Evolutionary conservation across 2,888 invertebrate genomes (phyloP), one percentile per base, ranked within the genome.

Genomic region (Brachypterus glaber): DNA sequence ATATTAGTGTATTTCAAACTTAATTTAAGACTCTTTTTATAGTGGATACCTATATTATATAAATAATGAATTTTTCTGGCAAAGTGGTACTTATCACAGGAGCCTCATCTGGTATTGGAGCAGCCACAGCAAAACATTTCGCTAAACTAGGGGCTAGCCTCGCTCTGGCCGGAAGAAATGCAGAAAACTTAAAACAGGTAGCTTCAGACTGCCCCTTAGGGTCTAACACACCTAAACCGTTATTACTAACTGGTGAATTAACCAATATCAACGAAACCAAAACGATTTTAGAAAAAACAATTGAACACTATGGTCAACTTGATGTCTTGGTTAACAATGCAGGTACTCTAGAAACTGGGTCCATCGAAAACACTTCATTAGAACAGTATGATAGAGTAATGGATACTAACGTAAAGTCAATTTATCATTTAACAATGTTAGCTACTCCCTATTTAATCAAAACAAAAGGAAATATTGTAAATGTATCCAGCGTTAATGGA

Each of bases 401-500:
- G 78, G 85, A 88, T 54, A 77, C 84, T 2, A 97, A 97, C 63
- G 82, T 92, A 0, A 77, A 91, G 42, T 76, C 85, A 1, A 71
- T 87, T 12, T 86, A 85, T 58, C 77, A 86, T 42, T 62, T 95
- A 45, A 92, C 89, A 0, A 86, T 83, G 79, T 61, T 92, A 33
- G 86, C 91, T 3, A 83, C 87, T 0, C 93, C 95, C 0, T 79
- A 92, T 66, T 70, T 96, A 13, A 69, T 88, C 2, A 74, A 80
- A 63, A 75, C 79, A 0, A 84, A 88, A 64, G 49, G 47, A n/a
- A 87, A 80, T 49, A 82, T 95, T 51, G 92, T 97, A 0, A 97
- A 96, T 62, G 86, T 97, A 0, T 96, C 95, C 1, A 93, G 93
- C 61, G 90, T 96, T 0, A 87, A 84, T 55, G 96, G 96, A 2